Base-by-base conservation (phyloP, 1,140 invertebrate species). In the Drosophila repletoides region DNA sequence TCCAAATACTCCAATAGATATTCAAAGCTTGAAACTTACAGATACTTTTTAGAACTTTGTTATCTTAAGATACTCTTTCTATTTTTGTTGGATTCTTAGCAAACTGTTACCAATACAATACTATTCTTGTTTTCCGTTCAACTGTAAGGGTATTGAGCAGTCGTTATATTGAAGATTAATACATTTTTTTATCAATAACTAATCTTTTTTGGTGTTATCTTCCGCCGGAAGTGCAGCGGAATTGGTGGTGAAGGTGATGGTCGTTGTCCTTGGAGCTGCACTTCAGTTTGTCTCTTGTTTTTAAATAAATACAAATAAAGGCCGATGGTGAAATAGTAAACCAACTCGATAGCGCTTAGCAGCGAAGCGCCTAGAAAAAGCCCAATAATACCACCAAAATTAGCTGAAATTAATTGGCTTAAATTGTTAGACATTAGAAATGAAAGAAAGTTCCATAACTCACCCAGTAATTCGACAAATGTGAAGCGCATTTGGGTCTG, bases 311-410 rank as follows among this genome's bases (percentile, higher is more conserved):
- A 69, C 6, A 76, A 61, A 56, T 72, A 89, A 0, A 89, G 55
- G 3, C 88, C 88, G 49, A 91, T 72, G 1, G 90, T 88, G 12
- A 88, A 89, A 52, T 88, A 90, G 55, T 91, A 91, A 33, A 88
- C 31, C 6, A 91, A 15, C 51, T 91, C 91, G 7, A 90, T 60
- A 2, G 71, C 80, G 45, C 90, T 91, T 0, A 91, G 73, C 0
- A 91, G 53, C 3, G 91, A 91, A 36, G 87, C 89, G 6, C 91
- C 91, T 2, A 91, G 38, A 58, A 91, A 91, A 0, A 91, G 63
- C 0, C 90, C 90, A 29, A 90, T 88, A 19, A 91, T 84, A 14
- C 90, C 90, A 21, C 91, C 91, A 51, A 91, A 90, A 51, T 74
- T 88, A 14, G 87, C 88, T 89, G 31, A 31, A 5, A 53, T 53